A percentile compares a stretch with the other conserved stretches of the same genome.
phyloP scores from a whole-genome alignment of 2,113 vertebrate genomes.

The Speoplatyrhinus poulsoni region DNA sequence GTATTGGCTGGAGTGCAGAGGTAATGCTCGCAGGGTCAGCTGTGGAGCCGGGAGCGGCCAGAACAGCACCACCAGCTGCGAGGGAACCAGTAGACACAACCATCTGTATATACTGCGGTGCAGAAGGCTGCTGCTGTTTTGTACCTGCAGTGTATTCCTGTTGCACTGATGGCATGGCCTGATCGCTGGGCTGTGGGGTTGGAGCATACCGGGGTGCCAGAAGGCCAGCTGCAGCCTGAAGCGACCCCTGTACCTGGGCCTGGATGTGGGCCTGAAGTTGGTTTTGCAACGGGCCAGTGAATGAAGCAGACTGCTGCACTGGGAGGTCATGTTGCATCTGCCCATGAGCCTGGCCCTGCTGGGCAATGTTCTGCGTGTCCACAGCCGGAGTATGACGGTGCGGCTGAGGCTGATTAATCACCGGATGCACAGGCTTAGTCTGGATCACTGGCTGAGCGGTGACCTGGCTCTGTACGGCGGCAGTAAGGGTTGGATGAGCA shows the following conservation, averaged over 20 bases:
- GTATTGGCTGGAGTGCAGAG: slow-evolving; percentile 47
- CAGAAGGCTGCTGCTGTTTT: slow-evolving; percentile 55
- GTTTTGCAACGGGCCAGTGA: slow-evolving; percentile 49
- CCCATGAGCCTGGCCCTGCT: slow-evolving; percentile 45
- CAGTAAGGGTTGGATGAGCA: slow-evolving; percentile 45
- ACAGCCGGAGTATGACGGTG: slow-evolving; percentile 39
- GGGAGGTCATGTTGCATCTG: slow-evolving; percentile 51
- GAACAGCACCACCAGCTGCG: slow-evolving; percentile 38
- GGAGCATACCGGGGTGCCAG: slow-evolving; percentile 54
- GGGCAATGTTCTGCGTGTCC: slow-evolving; percentile 43
- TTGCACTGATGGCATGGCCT: slow-evolving; percentile 55
- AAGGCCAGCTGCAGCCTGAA: slow-evolving; percentile 42
- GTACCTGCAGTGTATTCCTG: slow-evolving; percentile 55
- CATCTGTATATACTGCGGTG: slow-evolving; percentile 64
- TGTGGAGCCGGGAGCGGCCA: slow-evolving; percentile 33
- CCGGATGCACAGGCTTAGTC: slow-evolving; percentile 43
- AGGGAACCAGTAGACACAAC: slow-evolving; percentile 51
- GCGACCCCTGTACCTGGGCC: slow-evolving; percentile 39
- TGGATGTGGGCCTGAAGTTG: slow-evolving; percentile 55
- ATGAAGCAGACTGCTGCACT: slow-evolving; percentile 48
- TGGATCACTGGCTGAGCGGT: slow-evolving; percentile 55
- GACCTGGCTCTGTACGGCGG: slow-evolving; percentile 49
- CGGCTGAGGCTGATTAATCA: slow-evolving; percentile 48
- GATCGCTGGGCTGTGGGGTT: slow-evolving; percentile 52
- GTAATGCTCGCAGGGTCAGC: slow-evolving; percentile 40